Conservation (phyloP, 2,797 vertebrate species). For the Cryptoblepharus egeriae region DNA sequence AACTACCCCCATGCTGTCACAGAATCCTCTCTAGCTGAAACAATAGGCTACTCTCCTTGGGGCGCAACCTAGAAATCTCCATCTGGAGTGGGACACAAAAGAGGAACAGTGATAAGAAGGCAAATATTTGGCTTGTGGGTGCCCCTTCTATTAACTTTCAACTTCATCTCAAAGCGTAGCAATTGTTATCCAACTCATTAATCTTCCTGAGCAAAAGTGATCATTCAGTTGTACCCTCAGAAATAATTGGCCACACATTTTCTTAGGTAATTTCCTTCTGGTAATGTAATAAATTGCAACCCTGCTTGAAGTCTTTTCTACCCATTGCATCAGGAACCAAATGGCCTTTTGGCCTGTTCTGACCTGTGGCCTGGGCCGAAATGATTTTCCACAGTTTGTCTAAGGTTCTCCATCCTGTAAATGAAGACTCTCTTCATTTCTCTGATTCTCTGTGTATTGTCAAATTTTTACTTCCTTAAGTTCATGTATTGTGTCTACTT, state of each 20-base stretch:
- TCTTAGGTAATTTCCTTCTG: neutral
- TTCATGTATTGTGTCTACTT: neutral
- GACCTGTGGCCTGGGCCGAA: too few species aligned
- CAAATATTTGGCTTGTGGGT: neutral
- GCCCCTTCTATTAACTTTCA: neutral
- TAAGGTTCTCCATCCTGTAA: neutral
- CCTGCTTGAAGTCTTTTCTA: neutral
- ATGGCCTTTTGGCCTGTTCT: too few species aligned
- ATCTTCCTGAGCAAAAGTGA: neutral
- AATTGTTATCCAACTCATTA: neutral
- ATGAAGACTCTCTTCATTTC: too few species aligned
- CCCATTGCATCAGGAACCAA: too few species aligned
- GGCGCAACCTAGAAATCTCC: neutral
- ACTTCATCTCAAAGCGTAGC: neutral
- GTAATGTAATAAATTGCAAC: neutral
- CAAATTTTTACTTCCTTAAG: neutral
- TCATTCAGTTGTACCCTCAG: neutral
- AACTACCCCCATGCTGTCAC: neutral
- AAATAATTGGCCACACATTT: neutral
- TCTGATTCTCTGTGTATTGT: too few species aligned
- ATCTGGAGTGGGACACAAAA: neutral
- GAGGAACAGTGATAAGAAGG: neutral
- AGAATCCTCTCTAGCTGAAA: neutral
- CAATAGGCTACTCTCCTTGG: slow-evolving; percentile 7
- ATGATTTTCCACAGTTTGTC: neutral